Conservation (phyloP, 2,888 invertebrate genomes). For the Eristalis pertinax region DNA sequence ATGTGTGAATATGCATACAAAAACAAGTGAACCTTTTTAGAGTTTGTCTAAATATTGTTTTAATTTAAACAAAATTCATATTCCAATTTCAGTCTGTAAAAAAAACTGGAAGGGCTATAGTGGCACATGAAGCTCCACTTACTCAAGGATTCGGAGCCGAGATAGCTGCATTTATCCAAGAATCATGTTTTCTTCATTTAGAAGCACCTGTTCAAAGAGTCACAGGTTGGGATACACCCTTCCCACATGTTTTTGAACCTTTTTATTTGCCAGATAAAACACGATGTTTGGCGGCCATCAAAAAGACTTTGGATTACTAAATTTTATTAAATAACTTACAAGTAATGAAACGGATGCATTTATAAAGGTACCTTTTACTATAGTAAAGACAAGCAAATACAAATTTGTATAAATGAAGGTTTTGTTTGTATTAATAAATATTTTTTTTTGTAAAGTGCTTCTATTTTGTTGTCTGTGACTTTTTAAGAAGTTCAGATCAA, state of each 20-base stretch:
- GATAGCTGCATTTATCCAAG: conserved; percentile 95
- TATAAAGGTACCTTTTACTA: conserved; percentile 60
- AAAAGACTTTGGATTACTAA: conserved; percentile 88
- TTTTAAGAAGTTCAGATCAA: too few relatives aligned
- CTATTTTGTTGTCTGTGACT: too few relatives aligned
- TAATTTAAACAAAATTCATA: neutral
- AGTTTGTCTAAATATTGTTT: neutral
- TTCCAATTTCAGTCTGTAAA: conserved; percentile 90
- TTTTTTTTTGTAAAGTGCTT: too few relatives aligned
- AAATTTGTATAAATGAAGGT: too few relatives aligned
- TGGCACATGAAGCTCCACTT: conserved; percentile 98
- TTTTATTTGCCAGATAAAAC: conserved; percentile 98
- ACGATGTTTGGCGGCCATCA: conserved; percentile 92
- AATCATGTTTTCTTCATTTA: conserved; percentile 95
- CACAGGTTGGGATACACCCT: conserved; percentile 97
- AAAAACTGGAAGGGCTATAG: conserved; percentile 95
- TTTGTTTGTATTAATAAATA: too few relatives aligned
- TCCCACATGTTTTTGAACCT: conserved; percentile 97
- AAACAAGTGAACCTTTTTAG: too few relatives aligned
- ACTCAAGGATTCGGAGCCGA: conserved; percentile 98
- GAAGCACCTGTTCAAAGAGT: conserved; percentile 96
- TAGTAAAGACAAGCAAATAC: neutral
- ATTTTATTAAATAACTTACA: neutral
- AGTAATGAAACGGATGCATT: conserved; percentile 76
- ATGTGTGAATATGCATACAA: too few relatives aligned